Base-by-base conservation (phyloP, 35 echinoderm and acorn worm species). In the Lytechinus variegatus region DNA sequence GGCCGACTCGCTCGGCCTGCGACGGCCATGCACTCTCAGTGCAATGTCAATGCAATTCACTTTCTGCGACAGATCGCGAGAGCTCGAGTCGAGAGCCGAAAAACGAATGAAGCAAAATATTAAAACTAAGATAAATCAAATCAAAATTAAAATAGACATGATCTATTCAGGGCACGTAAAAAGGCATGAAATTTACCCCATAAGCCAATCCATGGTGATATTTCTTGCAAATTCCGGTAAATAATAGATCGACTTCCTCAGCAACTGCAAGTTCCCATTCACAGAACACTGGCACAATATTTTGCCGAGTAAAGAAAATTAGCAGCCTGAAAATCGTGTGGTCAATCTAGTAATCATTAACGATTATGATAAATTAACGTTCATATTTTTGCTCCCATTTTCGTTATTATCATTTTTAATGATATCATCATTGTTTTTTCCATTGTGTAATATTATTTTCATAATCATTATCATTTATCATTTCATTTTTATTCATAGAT, bases 181-280 rank as follows among this genome's bases (percentile, higher is more conserved):
- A 79, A 79, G 16, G n/a, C 16, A 79, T 79, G 66, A 79, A 79
- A 79, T 79, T 79, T 79, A 79, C 66, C 66, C 66, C 66, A 79
- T 79, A 24, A 79, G 66, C 66, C 66, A 79, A 21, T 79, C 66
- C 66, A 79, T 79, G 16, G 66, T 79, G 66, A 24, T 79, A 79
- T 79, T 79, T 79, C 6, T 19, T 24, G 66, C 66, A 79, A 79
- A 79, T 24, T 79, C 66, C 66, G 19, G 66, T 24, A 79, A 79
- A 79, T 79, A 24, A 79, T 24, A 24, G 66, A 24, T 79, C 19
- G n/a, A 79, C 66, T 79, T 79, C 66, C 66, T 79, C 66, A 79
- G 16, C n/a, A 24, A 79, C 3, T 24, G 0, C 16, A 79, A 24
- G 8, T 79, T 79, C 6, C 33, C 33, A 44, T 44, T 44, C 66